These are phyloP conservation scores for Troglohyphantes excavatus DNA, from an alignment of 2,888 invertebrate genomes.

Conservation along the genomic window DNA sequence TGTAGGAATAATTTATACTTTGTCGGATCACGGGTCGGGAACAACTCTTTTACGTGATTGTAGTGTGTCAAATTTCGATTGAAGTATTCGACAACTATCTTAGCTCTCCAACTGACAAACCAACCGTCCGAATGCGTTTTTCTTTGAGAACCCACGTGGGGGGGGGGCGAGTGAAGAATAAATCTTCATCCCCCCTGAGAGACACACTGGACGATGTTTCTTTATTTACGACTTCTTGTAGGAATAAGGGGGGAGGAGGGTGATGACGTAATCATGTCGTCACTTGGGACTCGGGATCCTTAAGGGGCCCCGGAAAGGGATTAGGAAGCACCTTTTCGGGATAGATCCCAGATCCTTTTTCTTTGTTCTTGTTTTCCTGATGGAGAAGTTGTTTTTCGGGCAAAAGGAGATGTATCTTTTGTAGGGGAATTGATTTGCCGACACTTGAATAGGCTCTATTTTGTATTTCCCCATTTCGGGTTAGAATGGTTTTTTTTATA, in stretches of 20 bases:
- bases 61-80: no score
- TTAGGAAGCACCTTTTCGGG: no score
- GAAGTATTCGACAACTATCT: no score
- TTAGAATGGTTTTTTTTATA: no score
- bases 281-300: background rate
- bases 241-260: background rate
- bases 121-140: no score
- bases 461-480: no score
- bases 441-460: background rate
- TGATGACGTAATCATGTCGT: slow-evolving; percentile 9
- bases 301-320: background rate
- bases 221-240: slow-evolving; percentile 49
- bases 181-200: slow-evolving; percentile 20
- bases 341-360: background rate
- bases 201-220: background rate
- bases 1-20: no score
- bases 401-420: background rate
- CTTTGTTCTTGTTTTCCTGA: background rate
- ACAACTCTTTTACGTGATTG: no score
- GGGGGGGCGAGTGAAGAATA: no score
- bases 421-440: background rate
- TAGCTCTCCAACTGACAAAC: no score
- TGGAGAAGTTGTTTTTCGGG: background rate
- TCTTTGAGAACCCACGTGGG: no score
- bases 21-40: no score